Evolutionary conservation across 2,888 invertebrate species (phyloP), one percentile per base, ranked within the genome.

Genomic region (Metallyticus violacea): DNA sequence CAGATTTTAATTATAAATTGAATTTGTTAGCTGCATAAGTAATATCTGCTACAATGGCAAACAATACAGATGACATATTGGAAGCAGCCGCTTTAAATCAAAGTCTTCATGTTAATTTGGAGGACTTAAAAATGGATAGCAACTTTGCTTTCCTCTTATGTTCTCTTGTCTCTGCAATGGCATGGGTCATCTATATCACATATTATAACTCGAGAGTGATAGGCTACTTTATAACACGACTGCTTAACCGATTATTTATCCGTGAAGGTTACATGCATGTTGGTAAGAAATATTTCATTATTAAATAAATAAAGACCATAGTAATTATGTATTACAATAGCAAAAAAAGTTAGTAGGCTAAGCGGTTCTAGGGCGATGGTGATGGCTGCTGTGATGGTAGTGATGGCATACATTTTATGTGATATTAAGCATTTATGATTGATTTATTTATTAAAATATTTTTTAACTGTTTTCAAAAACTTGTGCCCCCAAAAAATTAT

Each of bases 161-260:
- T 90, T 97, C 97, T 87, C 93, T 98, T 84, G 93, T 96, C 89
- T 96, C 96, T 88, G 97, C 97, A 27, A 96, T 97, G 90, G 93
- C 95, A 77, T 99, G 99, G 99, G 95, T 98, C 85, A 96, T 98
- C 89, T 99, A 99, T 92, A 96, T 98, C 90, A 96, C 97, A 0
- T 98, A 97, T 92, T 99, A 99, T 93, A 98, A 98, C 92, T 98
- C 98, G 85, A 94, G 99, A 88, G 95, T 99, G 4, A 94, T 98
- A 89, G 99, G 98, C 30, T 96, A 97, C 91, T 94, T 99, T 90
- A 94, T 98, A 86, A 99, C 99, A 7, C 96, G 97, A 91, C 93
- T 98, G 86, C 94, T 97, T 85, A 99, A 98, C 92, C 95, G 95
- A 90, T 96, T 99, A 92, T 95, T 97, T 90, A 96, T 96, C 89